Evolutionary conservation across 2,888 invertebrate species (phyloP), one percentile per base, ranked within the genome.

Genomic region (Lypha dubia): DNA sequence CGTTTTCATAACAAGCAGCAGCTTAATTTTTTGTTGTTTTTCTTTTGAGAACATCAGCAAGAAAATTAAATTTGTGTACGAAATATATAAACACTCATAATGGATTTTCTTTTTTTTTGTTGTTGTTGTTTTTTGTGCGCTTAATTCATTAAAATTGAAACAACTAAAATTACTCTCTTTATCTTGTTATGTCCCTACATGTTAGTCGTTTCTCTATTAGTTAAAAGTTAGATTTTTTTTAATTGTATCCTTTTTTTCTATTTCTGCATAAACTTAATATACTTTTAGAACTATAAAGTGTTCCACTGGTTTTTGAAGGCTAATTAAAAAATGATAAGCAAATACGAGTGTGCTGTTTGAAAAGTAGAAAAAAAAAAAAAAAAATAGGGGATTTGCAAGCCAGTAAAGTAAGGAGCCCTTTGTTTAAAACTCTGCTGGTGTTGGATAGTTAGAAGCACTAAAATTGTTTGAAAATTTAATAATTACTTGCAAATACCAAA

Each of bases 31-130:
- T 2, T 20, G 11, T 62, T 38, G 20, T 51, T 60, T 20, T 13
- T 62, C 13, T 28, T 51, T 60, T 68, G 35, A 68, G 60, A 32
- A 38, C 68, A 51, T 41, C 53, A n/a, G n/a, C 63, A 68, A 53
- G 62, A 56, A 75, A 68, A 24, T 67, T 4, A 28, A 49, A 51
- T 74, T 73, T 73, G 58, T 60, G 28, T 28, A 44, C n/a, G n/a
- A n/a, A n/a, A n/a, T n/a, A n/a, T n/a, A 73, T 60, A 74, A 46
- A 63, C 46, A 20, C 67, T 70, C 53, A 44, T 51, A 63, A 53
- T 35, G 8, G 4, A 1, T 41, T 35, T 51, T 79, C 7, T 62
- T 35, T n/a, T 41, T 11, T 49, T 49, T 49, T 4, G 49, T 22
- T 28, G 17, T 8, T 22, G 11, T n/a, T 49, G 15, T 32, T 15